These are phyloP conservation scores for Zelostemma sp. DNA, from an alignment of 1,140 invertebrate genomes.

Conservation along the genomic window DNA sequence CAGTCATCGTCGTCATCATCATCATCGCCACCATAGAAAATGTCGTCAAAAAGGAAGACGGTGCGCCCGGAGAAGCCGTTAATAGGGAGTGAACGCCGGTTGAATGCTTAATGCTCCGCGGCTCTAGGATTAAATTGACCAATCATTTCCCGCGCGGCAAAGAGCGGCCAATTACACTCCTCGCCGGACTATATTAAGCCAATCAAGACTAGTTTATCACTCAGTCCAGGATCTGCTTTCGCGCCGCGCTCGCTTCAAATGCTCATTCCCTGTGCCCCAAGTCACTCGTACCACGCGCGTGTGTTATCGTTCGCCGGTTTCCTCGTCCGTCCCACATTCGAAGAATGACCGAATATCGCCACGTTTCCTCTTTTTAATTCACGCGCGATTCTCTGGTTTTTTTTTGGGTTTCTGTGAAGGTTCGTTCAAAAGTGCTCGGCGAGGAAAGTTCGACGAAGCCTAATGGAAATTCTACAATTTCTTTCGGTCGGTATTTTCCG, in stretches of 20 bases:
- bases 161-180: conserved; percentile 66
- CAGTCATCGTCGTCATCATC: conserved; percentile 21
- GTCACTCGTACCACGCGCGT: conserved; percentile 17
- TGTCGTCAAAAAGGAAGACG: conserved; percentile 21
- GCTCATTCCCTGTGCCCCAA: background rate
- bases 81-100: conserved; percentile 67
- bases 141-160: conserved; percentile 69
- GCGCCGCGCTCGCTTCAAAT: conserved; percentile 30
- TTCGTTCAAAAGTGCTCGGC: too few relatives aligned
- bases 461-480: too few relatives aligned
- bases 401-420: too few relatives aligned
- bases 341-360: too few relatives aligned
- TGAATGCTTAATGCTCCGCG: conserved; percentile 69
- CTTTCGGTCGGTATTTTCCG: too few relatives aligned
- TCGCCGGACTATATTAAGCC: conserved; percentile 69
- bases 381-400: too few relatives aligned
- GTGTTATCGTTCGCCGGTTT: conserved; percentile 11
- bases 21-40: conserved; percentile 34
- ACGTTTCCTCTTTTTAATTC: too few relatives aligned
- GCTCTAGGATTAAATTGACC: conserved; percentile 71
- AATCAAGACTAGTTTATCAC: conserved; percentile 71
- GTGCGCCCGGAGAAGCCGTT: conserved; percentile 43
- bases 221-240: conserved; percentile 64
- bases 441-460: too few relatives aligned
- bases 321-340: background rate